Base-by-base conservation (phyloP, 2,797 vertebrate species). In the Morelia viridis region DNA sequence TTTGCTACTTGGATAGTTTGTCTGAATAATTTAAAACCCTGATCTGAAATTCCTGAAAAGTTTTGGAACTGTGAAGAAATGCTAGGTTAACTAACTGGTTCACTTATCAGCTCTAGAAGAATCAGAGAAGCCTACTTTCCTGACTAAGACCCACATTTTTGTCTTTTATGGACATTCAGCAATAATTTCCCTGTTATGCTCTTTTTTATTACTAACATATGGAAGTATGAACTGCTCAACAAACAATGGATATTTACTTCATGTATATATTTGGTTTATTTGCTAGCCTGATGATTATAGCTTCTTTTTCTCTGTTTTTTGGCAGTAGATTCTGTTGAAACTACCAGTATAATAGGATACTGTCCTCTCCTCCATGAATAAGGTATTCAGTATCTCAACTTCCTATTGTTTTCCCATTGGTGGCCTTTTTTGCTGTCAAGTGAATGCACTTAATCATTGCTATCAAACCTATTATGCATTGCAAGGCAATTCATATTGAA, bases 221-320 rank as follows among this genome's bases (percentile, higher is more conserved):
- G 71, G 24, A 85, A 89, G 71, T 15, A 64, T 62, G 61, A 71
- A n/a, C 28, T 41, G 24, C n/a, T 76, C 83, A 80, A 86, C 13
- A 53, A 89, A 91, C 46, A 86, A 89, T 57, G 58, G 22, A 53
- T 85, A 46, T 85, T 71, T 92, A 56, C 53, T 89, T 57, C 15
- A 12, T 92, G 19, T 17, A 50, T 46, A 65, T 56, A 46, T 53
- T 64, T 58, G 87, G 8, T 28, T 90, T 9, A 76, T 56, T 64
- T 58, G 83, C 56, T 91, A 41, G 31, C 50, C 50, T 76, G 60
- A 87, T 84, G n/a, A 60, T 89, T 89, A 50, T 57, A 57, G 10
- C 68, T 12, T 64, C 64, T 26, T 57, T 50, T 0, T 26, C 88
- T 89, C 31, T 91, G 15, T 87, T 71, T 41, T 24, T 71, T 58